Percentiles rank a stretch among this genome's conserved stretches.
phyloP scores from a whole-genome alignment of 2,113 vertebrate genomes.

The Patagioenas fasciata region DNA sequence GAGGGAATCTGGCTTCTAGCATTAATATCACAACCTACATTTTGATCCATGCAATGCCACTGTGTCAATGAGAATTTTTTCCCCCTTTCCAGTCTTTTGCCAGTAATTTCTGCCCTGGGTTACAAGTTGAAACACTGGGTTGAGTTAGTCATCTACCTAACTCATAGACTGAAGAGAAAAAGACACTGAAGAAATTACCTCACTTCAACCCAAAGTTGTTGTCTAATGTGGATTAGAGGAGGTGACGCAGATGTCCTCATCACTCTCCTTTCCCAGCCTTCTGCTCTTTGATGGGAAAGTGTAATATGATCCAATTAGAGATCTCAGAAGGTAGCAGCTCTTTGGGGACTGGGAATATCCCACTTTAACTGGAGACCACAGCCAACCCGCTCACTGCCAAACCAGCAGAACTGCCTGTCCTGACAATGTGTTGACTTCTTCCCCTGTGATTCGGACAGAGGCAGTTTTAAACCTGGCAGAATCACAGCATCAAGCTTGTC shows the following conservation, averaged over 20 bases:
- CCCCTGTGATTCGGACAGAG: background rate
- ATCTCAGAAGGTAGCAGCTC: background rate
- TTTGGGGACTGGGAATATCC: background rate
- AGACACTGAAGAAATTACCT: background rate
- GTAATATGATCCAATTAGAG: background rate
- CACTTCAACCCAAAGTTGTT: background rate
- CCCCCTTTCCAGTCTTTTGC: background rate
- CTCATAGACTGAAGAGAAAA: background rate
- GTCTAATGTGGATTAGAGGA: background rate
- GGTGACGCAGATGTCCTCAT: background rate
- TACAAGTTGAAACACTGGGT: background rate
- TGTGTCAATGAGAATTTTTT: background rate
- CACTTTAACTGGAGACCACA: background rate
- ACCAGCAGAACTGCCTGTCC: background rate
- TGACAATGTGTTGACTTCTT: background rate
- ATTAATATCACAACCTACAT: background rate
- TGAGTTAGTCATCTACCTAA: background rate
- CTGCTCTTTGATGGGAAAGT: background rate
- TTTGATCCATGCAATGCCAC: background rate
- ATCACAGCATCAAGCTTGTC: background rate
- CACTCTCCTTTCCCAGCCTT: background rate
- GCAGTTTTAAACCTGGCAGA: background rate
- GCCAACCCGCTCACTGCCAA: background rate
- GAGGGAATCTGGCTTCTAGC: background rate
- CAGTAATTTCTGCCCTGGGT: background rate